Evolutionary conservation across 2,888 invertebrate genomes (phyloP), one percentile per base, ranked within the genome.

Genomic region (Cosmia trapezina): DNA sequence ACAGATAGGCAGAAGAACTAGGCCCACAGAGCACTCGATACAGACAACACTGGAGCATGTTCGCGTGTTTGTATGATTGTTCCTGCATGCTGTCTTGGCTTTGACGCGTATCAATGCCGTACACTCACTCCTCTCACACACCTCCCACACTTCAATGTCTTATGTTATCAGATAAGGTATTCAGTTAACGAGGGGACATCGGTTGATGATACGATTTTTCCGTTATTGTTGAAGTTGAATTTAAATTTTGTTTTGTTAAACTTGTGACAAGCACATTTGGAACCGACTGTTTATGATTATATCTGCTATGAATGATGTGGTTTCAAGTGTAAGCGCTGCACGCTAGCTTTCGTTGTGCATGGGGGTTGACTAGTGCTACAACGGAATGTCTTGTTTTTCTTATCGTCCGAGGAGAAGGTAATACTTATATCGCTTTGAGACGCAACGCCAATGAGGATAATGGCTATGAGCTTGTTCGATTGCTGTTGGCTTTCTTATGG

Each of bases 341-440:
- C 96, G 96, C 95, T 95, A 94, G 96, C 96, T 96, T 96, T 95
- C 93, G 93, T 96, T 96, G 94, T 96, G 96, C 96, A 96, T 96
- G 96, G 96, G 95, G 94, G 90, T 95, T 95, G 91, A 93, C 89
- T 96, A 95, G 95, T 88, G 92, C 93, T 93, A 93, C 94, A 92
- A 92, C 92, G 94, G 95, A 95, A 96, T 96, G 95, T 93, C 88
- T 92, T 92, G 89, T 91, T 91, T 90, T 89, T 86, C 83, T 92
- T 92, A 89, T 89, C 90, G 89, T 89, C 91, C 89, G 87, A 91
- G 90, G 89, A 91, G 86, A 93, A 96, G 96, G 96, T 96, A 96
- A 95, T 88, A 91, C 93, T 94, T 93, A 91, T 91, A 93, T 93
- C 91, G 96, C 96, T 96, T 95, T 91, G 88, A 91, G 90, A 90